phyloP scores from a whole-genome alignment of 2,888 invertebrate genomes.

The Fissipunctia ypsillon region DNA sequence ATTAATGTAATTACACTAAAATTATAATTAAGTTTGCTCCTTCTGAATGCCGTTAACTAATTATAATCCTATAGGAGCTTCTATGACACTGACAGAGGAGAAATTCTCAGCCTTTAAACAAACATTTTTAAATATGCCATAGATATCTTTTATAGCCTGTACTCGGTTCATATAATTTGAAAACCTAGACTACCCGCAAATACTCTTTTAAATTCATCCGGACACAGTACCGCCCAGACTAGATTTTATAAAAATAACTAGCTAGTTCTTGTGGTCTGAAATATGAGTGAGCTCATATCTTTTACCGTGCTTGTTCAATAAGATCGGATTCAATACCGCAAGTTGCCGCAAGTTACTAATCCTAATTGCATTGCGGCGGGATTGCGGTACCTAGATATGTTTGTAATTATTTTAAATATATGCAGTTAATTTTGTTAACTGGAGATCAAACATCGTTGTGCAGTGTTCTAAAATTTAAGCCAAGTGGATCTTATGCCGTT shows the following conservation, averaged over 20 bases:
- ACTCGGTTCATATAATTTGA: not conserved
- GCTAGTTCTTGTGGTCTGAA: conserved; percentile 11
- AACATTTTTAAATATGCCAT: not conserved
- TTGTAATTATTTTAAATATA: conserved; percentile 2
- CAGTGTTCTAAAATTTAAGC: not conserved
- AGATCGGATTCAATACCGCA: conserved; percentile 34
- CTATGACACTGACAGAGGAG: not conserved
- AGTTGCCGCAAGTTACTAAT: conserved; percentile 20
- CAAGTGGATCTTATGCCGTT: not conserved
- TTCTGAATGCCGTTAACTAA: not conserved
- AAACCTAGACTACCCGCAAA: not conserved
- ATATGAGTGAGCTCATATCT: conserved; percentile 41
- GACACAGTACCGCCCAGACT: no score
- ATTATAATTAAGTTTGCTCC: not conserved
- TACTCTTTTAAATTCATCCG: not conserved
- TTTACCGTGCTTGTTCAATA: conserved; percentile 39
- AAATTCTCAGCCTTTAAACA: not conserved
- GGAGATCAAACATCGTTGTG: not conserved
- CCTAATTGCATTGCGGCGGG: conserved; percentile 36
- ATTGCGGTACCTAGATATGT: conserved; percentile 7
- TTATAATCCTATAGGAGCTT: not conserved
- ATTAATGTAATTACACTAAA: not conserved
- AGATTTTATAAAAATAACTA: conserved; percentile 31
- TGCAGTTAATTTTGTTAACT: not conserved
- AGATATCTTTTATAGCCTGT: not conserved